Evolutionary conservation across 2,113 vertebrate genomes (phyloP), one percentile per base, ranked within the genome.

Genomic region (Aplodontia rufa): DNA sequence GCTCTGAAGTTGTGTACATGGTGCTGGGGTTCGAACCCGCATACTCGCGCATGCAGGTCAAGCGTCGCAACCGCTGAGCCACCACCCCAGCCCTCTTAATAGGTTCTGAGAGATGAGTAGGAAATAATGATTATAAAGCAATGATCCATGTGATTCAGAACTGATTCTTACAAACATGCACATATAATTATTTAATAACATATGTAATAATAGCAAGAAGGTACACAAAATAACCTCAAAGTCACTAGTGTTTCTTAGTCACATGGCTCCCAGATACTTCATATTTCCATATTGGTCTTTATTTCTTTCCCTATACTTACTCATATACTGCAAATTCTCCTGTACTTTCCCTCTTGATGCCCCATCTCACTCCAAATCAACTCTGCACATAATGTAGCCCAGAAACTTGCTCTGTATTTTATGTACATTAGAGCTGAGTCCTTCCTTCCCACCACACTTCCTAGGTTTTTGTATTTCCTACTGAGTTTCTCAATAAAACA

Each of bases 151-250:
- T 47, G 12, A 17, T 64, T 82, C 7, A 62, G 64, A 79, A 72
- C 14, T 17, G 74, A 95, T 55, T 55, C 4, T 60, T 37, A 26
- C 51, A 85, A 79, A 58, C 42, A 81, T n/a, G 10, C 22, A 4
- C 1, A n/a, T 24, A n/a, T 20, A 20, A 55, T 87, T 45, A 60
- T 45, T 74, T 83, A 87, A 14, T 60, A 24, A 42, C 24, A 55
- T 32, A 68, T 90, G 87, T 84, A 62, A 78, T 42, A 64, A 78
- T n/a, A 90, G 66, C 71, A 93, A 88, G n/a, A n/a, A n/a, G n/a
- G 64, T 28, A 64, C 17, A 66, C 71, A 68, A 1, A 60, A 58
- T 37, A 88, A 62, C 24, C 45, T 79, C 49, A 79, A 49, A 12
- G 42, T 76, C 13, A 13, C 3, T 17, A 37, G 9, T 26, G 20